Base-by-base conservation (phyloP, 2,888 invertebrate species). In the Pseudanteris insignis region DNA sequence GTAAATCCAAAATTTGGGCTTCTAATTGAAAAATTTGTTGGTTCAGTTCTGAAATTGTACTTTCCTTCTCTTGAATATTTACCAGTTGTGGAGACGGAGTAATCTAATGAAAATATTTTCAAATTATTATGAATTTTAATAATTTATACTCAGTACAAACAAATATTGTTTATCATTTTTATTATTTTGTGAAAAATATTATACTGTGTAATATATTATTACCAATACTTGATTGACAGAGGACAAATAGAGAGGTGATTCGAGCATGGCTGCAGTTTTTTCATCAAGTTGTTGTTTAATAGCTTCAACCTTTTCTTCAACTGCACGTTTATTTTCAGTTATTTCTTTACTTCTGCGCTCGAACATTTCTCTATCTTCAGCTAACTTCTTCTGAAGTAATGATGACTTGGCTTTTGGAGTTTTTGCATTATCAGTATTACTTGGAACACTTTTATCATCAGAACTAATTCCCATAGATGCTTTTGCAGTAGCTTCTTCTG, bases 1-100 rank as follows among this genome's bases (percentile, higher is more conserved):
- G 90, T 38, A 91, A 82, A 77, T 95, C 94, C 64, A 94, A 79
- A 36, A 94, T 86, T 59, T 85, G 85, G 5, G 87, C 86, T 79
- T 93, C 92, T 76, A 91, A 82, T 69, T 89, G 89, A 67, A 88
- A 83, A n/a, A 91, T 84, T 74, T 86, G 86, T 65, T 84, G 86
- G 71, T 85, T 84, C 54, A 92, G 81, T 70, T 91, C 88, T 25
- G 84, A 73, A 50, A 90, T 85, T 70, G 83, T 83, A 51, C 83
- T 85, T 71, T 89, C 89, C 70, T 88, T 88, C 58, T 83, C 84
- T 9, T 86, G 80, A 57, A 86, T 78, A 68, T 81, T 81, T 12
- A 81, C 81, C 11, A 72, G 43, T 38, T 74, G 71, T 33, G 70
- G 29, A 10, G 68, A 51, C 37, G 67, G 46, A 40, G 63, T 11